Evolutionary conservation across 2,888 invertebrate genomes (phyloP).

Genomic region (Polyploca ridens): DNA sequence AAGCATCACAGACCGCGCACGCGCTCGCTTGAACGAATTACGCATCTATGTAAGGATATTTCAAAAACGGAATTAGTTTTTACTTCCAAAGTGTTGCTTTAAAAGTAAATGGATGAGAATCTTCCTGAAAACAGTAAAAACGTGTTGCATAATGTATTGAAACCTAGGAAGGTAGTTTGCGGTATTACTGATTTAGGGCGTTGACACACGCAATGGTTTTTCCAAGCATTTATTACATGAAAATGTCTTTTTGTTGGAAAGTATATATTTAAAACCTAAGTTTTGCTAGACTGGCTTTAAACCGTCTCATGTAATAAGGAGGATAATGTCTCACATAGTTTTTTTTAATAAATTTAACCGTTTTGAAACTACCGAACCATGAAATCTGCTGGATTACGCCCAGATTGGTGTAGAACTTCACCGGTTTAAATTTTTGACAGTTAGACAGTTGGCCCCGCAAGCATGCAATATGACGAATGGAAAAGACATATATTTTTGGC

Average conservation of each 20-base stretch:
- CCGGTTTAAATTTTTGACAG: background rate
- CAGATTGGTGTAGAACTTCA: background rate
- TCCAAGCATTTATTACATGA: too few species aligned
- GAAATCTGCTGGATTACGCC: background rate
- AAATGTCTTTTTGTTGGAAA: too few species aligned
- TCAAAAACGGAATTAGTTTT: background rate
- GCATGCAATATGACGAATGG: background rate
- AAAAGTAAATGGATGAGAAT: background rate
- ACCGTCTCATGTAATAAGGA: too few species aligned
- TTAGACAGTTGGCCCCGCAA: background rate
- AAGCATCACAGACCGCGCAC: background rate
- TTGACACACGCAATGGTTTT: background rate
- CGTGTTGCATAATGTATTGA: background rate
- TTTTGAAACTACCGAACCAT: background rate
- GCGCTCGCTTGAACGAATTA: background rate
- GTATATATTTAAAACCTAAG: too few species aligned
- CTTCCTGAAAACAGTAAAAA: slow-evolving; percentile 4
- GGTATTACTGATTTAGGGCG: too few species aligned
- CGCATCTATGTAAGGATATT: background rate
- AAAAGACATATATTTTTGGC: background rate
- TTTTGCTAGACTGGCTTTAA: too few species aligned
- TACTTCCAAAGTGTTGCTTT: background rate
- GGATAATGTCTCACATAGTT: background rate
- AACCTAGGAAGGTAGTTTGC: background rate
- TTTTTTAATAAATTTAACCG: background rate